Base-by-base conservation (phyloP, 2,797 vertebrate genomes). In the Glyptemys insculpta region DNA sequence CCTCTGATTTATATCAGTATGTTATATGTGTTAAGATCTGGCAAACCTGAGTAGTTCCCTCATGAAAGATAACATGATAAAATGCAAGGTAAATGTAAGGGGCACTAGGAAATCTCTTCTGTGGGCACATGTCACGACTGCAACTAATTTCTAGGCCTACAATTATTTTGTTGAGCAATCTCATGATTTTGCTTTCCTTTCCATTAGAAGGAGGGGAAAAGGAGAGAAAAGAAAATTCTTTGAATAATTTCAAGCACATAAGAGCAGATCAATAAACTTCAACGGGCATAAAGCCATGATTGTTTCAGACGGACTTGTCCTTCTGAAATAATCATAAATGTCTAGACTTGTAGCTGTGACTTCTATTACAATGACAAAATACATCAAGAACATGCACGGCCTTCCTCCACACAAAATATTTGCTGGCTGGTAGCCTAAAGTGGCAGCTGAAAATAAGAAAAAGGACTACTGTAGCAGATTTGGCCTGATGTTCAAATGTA, bases 161-260 rank as follows among this genome's bases (percentile, higher is more conserved):
- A 54, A 53, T 85, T 86, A 0, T 87, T 93, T 88, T 79, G 50
- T 21, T 53, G 18, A 93, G 27, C 16, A 44, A 89, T 54, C 80
- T 3, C 3, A 47, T 4, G 11, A 29, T 59, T 94, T 88, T 91
- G 8, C 79, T 25, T 6, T 90, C 27, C 88, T 34, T 56, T 91
- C 83, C 62, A 56, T 79, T 85, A 82, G 41, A 5, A 65, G 4
- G 6, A 47, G 86, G 52, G 8, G 23, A 76, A 81, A 85, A 94
- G 21, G 86, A 12, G 1, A 0, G 3, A 91, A 96, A 93, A 19
- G 80, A 84, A 94, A 87, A 62, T 2, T 15, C 25, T 92, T 83
- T 90, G 23, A 97, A 96, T 94, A 92, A 96, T 96, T 98, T 95
- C 81, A 97, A 92, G 68, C 37, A 68, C 29, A 89, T 90, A 91